These are phyloP conservation scores for Drosophila ustulata DNA, from an alignment of 2,888 invertebrate species.

Conservation along the genomic window DNA sequence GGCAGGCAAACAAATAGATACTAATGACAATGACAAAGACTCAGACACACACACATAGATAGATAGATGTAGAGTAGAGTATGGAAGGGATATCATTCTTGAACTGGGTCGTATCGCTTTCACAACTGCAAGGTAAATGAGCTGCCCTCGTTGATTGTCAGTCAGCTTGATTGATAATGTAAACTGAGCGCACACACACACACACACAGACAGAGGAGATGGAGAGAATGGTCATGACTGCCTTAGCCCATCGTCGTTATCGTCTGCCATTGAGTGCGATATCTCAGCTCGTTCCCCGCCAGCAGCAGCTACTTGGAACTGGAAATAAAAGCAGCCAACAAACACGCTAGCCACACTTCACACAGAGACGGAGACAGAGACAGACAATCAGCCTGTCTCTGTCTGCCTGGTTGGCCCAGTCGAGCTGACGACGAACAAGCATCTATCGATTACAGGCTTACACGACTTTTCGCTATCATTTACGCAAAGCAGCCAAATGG, in stretches of 20 bases:
- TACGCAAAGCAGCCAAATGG: slow-evolving; percentile 43
- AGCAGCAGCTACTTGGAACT: slow-evolving; percentile 14
- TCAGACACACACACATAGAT: slow-evolving; percentile 5
- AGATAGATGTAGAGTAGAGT: not conserved
- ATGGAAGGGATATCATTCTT: slow-evolving; percentile 25
- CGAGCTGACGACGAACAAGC: slow-evolving; percentile 17
- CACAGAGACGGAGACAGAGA: not conserved
- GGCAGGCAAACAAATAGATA: slow-evolving; percentile 49
- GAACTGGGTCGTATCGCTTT: slow-evolving; percentile 52
- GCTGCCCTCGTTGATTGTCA: slow-evolving; percentile 66
- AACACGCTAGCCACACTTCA: slow-evolving; percentile 18
- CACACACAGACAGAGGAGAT: not conserved
- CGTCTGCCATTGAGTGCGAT: slow-evolving; percentile 49
- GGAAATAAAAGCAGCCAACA: slow-evolving; percentile 47
- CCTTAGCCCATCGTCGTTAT: slow-evolving; percentile 51
- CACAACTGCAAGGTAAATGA: slow-evolving; percentile 66
- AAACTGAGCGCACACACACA: slow-evolving; percentile 60
- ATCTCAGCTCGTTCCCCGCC: slow-evolving; percentile 41
- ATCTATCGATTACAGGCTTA: slow-evolving; percentile 72
- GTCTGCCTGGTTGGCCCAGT: not conserved
- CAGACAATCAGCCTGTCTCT: slow-evolving; percentile 2
- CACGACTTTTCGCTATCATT: slow-evolving; percentile 51
- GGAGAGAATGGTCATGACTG: slow-evolving; percentile 20
- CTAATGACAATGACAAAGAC: slow-evolving; percentile 55
- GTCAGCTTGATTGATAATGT: slow-evolving; percentile 79